Evolutionary conservation across 2,797 vertebrate genomes (phyloP), one percentile per base, ranked within the genome.

Genomic region (Danio choprae): DNA sequence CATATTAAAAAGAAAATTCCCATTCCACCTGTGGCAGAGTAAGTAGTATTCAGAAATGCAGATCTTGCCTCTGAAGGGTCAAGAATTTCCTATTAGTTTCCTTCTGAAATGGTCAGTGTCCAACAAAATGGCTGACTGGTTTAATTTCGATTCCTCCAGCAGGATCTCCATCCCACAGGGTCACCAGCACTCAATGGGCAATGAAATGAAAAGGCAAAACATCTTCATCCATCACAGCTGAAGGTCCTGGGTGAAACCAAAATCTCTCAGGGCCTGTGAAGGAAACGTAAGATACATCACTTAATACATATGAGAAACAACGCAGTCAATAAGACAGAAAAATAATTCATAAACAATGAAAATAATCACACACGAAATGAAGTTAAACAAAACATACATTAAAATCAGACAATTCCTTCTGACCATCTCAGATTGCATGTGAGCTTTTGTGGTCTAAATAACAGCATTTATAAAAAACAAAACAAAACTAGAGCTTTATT

Each of bases 241-340:
- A 58, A 58, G n/a, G 44, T 79, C 56, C 56, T 0, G 0, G 10
- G 18, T 41, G 56, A 63, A 77, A 76, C 29, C 12, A 69, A 38
- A 18, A 58, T 48, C 56, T 72, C 44, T 84, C 71, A 81, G 56
- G 77, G 38, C 67, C 85, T 86, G 75, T 46, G 16, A 64, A 60
- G n/a, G 22, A 69, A 78, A 81, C 22, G 78, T 12, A 20, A 44
- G 4, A 63, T 8, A 79, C 46, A 15, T 69, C 18, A 71, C 4
- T 55, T n/a, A 18, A 58, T 58, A 20, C n/a, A 55, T 7, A 53
- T 9, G 11, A 22, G 48, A 72, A 36, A 55, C 44, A 16, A 60
- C 38, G 63, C 60, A 6, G 41, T 80, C 29, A 44, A n/a, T 11
- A 20, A 15, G 15, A 12, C 13, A 43, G 18, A 43, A 15, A 63